Conservation (phyloP, 1,140 invertebrate species). For the Aphelinus atriplicis region DNA sequence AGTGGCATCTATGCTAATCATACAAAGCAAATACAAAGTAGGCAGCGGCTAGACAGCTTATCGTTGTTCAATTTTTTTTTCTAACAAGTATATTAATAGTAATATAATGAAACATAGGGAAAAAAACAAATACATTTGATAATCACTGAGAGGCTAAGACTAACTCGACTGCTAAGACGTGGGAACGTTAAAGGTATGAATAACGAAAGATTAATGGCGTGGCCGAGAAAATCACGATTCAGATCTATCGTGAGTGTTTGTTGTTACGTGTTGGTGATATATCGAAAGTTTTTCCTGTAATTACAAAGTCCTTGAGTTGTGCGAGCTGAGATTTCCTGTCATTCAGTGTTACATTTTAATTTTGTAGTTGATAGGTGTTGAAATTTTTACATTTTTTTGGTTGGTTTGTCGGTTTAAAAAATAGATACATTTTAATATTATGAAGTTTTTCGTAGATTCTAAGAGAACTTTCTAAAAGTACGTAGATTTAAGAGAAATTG, state of each 20-base stretch:
- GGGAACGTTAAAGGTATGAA: conserved; percentile 18
- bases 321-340: conserved; percentile 26
- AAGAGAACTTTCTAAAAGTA: conserved; percentile 21
- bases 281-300: conserved; percentile 16
- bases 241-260: conserved; percentile 8
- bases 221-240: background rate
- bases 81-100: conserved; percentile 41
- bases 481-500: conserved; percentile 38
- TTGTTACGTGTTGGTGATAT: conserved; percentile 23
- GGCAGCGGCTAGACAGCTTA: conserved; percentile 62
- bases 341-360: conserved; percentile 6
- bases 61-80: conserved; percentile 37
- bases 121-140: conserved; percentile 63
- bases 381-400: too few species aligned
- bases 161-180: conserved; percentile 61
- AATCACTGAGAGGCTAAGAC: conserved; percentile 69
- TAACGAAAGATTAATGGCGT: conserved; percentile 24
- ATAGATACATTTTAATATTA: too few species aligned
- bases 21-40: conserved; percentile 49
- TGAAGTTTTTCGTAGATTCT: background rate
- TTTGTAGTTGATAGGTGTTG: too few species aligned
- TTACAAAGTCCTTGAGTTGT: conserved; percentile 9
- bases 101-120: conserved; percentile 49
- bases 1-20: conserved; percentile 43
- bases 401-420: too few species aligned